These are phyloP conservation scores for Aricia artaxerxes DNA, from an alignment of 2,888 invertebrate species.

Conservation along the genomic window DNA sequence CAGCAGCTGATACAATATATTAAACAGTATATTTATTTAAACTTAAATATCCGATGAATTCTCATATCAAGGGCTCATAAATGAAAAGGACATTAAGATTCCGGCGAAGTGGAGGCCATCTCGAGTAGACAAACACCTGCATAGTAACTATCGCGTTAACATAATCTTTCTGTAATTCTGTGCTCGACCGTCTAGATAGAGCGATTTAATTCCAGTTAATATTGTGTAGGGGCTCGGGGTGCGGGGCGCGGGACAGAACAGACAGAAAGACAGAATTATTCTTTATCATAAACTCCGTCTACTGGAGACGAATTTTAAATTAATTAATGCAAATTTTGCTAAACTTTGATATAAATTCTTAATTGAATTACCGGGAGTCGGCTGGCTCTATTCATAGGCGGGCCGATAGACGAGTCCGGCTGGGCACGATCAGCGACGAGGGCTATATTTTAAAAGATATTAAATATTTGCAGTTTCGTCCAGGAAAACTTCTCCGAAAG, in stretches of 20 bases:
- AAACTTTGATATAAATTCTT: not conserved
- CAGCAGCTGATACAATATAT: not conserved
- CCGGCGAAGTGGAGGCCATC: not conserved
- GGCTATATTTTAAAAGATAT: not conserved
- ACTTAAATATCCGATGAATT: not conserved
- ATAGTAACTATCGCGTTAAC: conserved; percentile 4
- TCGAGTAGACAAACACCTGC: not conserved
- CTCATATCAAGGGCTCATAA: not conserved
- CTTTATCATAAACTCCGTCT: not conserved
- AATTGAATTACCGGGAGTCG: not conserved
- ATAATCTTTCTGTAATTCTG: not conserved
- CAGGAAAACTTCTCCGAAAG: not conserved
- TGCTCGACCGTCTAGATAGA: not conserved
- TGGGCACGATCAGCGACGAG: not conserved
- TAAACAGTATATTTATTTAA: not conserved
- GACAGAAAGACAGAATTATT: not conserved
- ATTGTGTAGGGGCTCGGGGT: not conserved
- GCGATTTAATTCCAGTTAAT: not conserved
- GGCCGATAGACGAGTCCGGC: not conserved
- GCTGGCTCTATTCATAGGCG: not conserved
- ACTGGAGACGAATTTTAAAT: not conserved
- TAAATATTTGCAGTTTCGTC: not conserved
- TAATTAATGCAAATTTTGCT: not conserved
- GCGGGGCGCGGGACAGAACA: not conserved
- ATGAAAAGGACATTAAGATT: not conserved